Evolutionary conservation across 2,113 vertebrate genomes (phyloP).

Genomic region (Pica pica): DNA sequence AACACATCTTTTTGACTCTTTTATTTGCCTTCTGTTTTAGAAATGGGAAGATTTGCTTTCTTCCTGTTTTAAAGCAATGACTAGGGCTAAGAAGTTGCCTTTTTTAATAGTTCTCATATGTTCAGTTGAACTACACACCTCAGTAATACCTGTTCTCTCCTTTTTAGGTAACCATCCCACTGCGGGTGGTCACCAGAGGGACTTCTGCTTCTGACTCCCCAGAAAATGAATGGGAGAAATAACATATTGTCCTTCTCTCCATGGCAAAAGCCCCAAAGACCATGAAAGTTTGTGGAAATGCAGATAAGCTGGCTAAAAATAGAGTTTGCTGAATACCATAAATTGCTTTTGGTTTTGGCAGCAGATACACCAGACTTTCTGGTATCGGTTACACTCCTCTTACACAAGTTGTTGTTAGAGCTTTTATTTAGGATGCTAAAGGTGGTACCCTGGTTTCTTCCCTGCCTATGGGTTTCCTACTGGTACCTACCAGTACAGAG

Average conservation of each 20-base stretch:
- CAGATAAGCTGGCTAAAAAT: neutral
- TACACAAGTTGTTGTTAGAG: neutral
- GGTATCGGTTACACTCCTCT: neutral
- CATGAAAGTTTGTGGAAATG: neutral
- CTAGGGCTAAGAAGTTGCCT: neutral
- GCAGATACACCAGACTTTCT: neutral
- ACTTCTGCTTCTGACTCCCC: neutral
- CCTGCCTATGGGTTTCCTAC: neutral
- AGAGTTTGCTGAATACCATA: conserved; percentile 1
- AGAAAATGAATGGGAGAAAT: neutral
- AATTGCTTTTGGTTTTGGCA: conserved; percentile 29
- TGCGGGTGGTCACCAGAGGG: neutral
- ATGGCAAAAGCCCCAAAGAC: neutral
- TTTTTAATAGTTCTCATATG: neutral
- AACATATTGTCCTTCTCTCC: neutral
- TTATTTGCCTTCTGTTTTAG: neutral
- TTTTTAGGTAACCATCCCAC: neutral
- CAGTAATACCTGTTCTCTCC: neutral
- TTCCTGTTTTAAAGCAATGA: neutral
- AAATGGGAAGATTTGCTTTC: neutral
- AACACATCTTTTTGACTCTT: neutral
- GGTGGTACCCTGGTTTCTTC: neutral
- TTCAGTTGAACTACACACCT: neutral
- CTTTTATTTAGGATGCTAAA: neutral
- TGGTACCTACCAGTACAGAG: neutral